A percentile compares a stretch with the other conserved stretches of the same genome.
Conservation (phyloP, 2,113 vertebrate genomes). For the Oncorhynchus kisutch region DNA sequence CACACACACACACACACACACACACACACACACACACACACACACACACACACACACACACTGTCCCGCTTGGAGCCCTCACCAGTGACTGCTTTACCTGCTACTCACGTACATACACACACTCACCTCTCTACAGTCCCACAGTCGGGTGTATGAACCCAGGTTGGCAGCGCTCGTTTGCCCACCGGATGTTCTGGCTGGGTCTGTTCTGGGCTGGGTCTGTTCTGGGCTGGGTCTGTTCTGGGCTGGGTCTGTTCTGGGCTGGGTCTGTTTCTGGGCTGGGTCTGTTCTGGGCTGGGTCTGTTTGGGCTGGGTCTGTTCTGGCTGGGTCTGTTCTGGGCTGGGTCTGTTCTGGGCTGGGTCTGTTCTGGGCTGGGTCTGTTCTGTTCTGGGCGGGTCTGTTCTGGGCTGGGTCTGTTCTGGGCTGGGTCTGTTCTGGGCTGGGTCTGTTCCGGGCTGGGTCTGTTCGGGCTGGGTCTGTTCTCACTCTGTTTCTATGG, state of each 20-base stretch:
- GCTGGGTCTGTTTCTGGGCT: not conserved
- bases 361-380: not conserved
- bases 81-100: conserved; percentile 49
- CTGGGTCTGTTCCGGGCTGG: too few species aligned
- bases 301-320: not conserved
- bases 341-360: not conserved
- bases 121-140: conserved; percentile 31
- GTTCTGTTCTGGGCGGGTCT: too few species aligned
- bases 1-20: conserved; percentile 9
- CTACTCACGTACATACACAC: conserved; percentile 39
- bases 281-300: not conserved
- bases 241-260: not conserved
- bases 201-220: not conserved
- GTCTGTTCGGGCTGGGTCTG: not conserved
- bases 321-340: not conserved
- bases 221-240: not conserved
- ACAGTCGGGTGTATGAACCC: not conserved
- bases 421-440: too few species aligned
- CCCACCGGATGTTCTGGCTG: not conserved
- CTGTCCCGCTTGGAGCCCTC: conserved; percentile 41
- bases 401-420: too few species aligned
- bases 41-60: conserved; percentile 8
- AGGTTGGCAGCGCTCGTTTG: not conserved
- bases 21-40: conserved; percentile 9
- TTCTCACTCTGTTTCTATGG: not conserved